Conservation (phyloP, 1,140 invertebrate species). For the Camponotus vicinus region DNA sequence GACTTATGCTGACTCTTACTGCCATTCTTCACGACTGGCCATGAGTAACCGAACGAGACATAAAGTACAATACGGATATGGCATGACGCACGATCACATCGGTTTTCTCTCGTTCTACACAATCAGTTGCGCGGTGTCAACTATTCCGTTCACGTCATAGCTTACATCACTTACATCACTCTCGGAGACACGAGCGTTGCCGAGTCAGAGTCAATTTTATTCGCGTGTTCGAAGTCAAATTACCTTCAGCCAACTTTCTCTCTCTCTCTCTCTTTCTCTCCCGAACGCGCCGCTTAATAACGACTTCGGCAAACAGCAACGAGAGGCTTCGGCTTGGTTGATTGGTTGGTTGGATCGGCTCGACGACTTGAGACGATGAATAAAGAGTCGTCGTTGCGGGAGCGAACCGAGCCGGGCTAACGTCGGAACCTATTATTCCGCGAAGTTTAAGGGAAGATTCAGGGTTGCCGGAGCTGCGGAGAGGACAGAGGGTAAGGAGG, state of each 20-base stretch:
- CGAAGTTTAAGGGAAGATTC: conserved; percentile 58
- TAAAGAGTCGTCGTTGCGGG: conserved; percentile 42
- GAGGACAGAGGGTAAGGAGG: neutral
- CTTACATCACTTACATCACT: conserved; percentile 64
- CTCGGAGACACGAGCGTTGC: conserved; percentile 16
- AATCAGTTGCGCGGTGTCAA: neutral
- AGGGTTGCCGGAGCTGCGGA: neutral
- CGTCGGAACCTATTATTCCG: conserved; percentile 72
- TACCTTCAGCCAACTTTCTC: conserved; percentile 60
- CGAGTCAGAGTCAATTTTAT: conserved; percentile 70
- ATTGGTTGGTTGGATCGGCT: conserved; percentile 44
- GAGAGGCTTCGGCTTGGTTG: neutral
- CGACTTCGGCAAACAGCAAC: conserved; percentile 64
- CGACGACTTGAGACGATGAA: conserved; percentile 45
- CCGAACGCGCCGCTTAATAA: conserved; percentile 67
- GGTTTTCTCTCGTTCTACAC: neutral
- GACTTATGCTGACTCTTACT: conserved; percentile 15
- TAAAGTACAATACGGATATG: conserved; percentile 31
- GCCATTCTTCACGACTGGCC: conserved; percentile 40
- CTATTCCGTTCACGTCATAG: conserved; percentile 64
- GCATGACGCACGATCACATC: conserved; percentile 24
- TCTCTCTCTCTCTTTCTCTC: neutral
- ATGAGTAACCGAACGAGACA: conserved; percentile 44
- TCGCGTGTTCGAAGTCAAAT: conserved; percentile 74
- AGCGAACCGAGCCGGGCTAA: conserved; percentile 19